Base-by-base conservation (phyloP, 2,888 invertebrate genomes). In the Idaea aversata region DNA sequence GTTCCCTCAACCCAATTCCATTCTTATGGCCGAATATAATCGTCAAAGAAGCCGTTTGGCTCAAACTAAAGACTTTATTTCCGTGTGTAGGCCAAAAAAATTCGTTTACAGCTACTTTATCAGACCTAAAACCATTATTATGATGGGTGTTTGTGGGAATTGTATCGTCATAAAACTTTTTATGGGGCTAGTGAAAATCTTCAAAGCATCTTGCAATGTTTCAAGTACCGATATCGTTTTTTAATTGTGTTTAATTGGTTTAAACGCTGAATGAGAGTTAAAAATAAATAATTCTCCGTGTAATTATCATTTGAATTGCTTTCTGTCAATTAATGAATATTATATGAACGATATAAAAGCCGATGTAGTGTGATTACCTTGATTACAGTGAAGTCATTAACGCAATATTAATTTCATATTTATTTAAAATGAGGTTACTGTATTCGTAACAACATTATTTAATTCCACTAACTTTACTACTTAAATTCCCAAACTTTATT, bases 11-110 rank as follows among this genome's bases (percentile, higher is more conserved):
- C 85, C 85, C 84, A 86, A 88, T 88, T 87, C 81, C 83, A 83
- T 86, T 88, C 84, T 86, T 87, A 86, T 84, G 84, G 79, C 86
- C 88, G 87, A 87, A 82, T 71, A 87, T 87, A 89, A 89, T 88
- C 85, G 84, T 80, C 87, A 88, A 88, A 88, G 87, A 84, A 77
- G 78, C 87, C 87, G 86, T 82, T 78, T 80, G 80, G 76, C 73
- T 78, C 72, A 73, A 75, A 82, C 86, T 86, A 82, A 87, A 86
- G 81, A 84, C 78, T 82, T 86, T 75, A 76, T 76, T 73, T 75
- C 74, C 71, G 68, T n/a, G 25, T 38, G 57, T 63, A 65, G 61
- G 63, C 34, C 59, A 80, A 81, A 79, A 80, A 79, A 79, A 67
- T 72, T 34, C 66, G 61, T 73, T 72, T 71, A 75, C 73, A 70